Evolutionary conservation across 2,888 invertebrate species (phyloP), one percentile per base, ranked within the genome.

Genomic region (Trachelus troglodyta): DNA sequence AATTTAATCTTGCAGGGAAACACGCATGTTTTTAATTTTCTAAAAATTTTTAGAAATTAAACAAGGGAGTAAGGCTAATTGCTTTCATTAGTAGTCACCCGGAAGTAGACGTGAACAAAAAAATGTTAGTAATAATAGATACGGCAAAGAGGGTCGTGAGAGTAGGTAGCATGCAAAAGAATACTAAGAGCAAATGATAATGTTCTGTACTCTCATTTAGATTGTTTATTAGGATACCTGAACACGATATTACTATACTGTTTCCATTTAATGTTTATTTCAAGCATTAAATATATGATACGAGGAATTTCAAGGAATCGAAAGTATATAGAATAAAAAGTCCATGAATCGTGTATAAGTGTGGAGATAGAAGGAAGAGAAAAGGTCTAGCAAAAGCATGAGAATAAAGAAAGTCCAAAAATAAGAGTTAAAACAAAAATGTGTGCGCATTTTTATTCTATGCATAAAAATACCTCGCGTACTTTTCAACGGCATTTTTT

Each of bases 161-260:
- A 15, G 40, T 15, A 40, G 15, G 30, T 69, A 69, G 69, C 33
- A 69, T 69, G 69, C 69, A 30, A 69, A 23, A 30, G 30, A 30
- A 23, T 33, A 79, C 75, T 83, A 81, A 84, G 85, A 79, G 81
- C 79, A 81, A 83, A 86, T 83, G 82, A 81, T 81, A 80, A 80
- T 77, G 79, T 84, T 85, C 80, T 75, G 78, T 78, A 76, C 75
- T 82, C 79, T 81, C 82, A 81, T 82, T 81, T 81, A 79, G 79
- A 81, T 82, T 78, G 71, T 77, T 34, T 79, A 76, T 71, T 76
- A 75, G 74, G 81, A 82, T 81, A 75, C 37, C 78, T 75, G 4
- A 40, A 1, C 40, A 30, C 69, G 69, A 69, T 11, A 4, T 69
- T 31, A 30, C 12, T 30, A 0, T 15, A 33, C 30, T 69, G 30